phyloP scores from a whole-genome alignment of 2,888 invertebrate genomes.

The Xestoiulus laeticollis region DNA sequence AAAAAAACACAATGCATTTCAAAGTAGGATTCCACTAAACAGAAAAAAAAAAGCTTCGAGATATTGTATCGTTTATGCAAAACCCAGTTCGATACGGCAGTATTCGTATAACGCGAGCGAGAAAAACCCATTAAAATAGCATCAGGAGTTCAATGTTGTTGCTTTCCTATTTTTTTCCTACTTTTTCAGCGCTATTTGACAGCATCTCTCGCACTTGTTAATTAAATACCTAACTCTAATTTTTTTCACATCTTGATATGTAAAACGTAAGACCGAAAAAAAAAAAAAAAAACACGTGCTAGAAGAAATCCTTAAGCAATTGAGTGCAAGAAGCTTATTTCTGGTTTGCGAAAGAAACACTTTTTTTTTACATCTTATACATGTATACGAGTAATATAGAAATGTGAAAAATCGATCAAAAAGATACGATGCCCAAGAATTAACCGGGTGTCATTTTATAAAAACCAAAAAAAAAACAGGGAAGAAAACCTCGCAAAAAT shows the following conservation, averaged over 20 bases:
- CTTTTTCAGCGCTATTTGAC: constrained; percentile 9
- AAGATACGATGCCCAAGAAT: not conserved
- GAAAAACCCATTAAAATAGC: constrained; percentile 15
- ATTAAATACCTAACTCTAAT: constrained; percentile 27
- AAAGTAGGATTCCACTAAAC: not conserved
- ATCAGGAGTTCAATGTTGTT: constrained; percentile 41
- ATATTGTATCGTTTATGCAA: not conserved
- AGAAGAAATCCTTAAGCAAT: not conserved
- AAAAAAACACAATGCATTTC: not conserved
- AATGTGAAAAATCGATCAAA: not conserved
- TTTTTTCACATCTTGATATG: constrained; percentile 41
- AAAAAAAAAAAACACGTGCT: not conserved
- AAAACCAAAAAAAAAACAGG: not conserved
- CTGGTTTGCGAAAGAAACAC: not conserved
- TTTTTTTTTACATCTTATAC: not conserved
- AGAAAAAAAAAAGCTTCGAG: not conserved
- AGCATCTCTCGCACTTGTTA: constrained; percentile 35
- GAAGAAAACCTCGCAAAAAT: too few species aligned
- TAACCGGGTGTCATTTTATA: not conserved
- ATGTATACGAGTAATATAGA: not conserved
- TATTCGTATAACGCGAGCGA: not conserved
- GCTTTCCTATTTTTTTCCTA: not conserved
- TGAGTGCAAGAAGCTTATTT: constrained; percentile 19
- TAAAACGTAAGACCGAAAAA: not conserved
- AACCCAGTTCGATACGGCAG: not conserved